Conservation (phyloP, 2,888 invertebrate species). For the Drosophila lutescens region DNA sequence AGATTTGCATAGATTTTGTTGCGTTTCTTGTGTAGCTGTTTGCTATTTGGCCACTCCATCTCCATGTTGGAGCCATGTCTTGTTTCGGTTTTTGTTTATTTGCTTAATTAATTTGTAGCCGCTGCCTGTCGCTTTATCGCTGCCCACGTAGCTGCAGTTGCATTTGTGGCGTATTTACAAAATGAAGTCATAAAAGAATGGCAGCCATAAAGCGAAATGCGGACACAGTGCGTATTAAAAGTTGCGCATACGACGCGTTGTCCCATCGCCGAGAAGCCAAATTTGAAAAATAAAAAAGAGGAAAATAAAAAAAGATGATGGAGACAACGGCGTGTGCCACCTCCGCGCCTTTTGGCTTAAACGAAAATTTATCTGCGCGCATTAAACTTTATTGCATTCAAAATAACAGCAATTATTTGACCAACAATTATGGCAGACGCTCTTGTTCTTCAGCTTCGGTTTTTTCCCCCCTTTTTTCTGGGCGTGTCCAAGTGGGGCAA, state of each 20-base stretch:
- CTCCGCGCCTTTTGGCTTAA: conserved; percentile 63
- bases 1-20: conserved; percentile 67
- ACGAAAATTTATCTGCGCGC: conserved; percentile 76
- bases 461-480: conserved; percentile 1
- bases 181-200: conserved; percentile 72
- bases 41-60: conserved; percentile 37
- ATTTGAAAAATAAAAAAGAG: neutral
- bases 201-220: conserved; percentile 56
- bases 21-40: conserved; percentile 3
- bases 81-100: conserved; percentile 52
- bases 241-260: conserved; percentile 69
- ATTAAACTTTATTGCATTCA: conserved; percentile 72
- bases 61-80: conserved; percentile 30
- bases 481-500: conserved; percentile 49
- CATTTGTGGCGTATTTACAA: conserved; percentile 51
- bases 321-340: conserved; percentile 32
- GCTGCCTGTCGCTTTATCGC: conserved; percentile 65
- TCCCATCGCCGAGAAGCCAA: conserved; percentile 1
- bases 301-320: conserved; percentile 1
- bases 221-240: conserved; percentile 55
- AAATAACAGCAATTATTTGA: conserved; percentile 73
- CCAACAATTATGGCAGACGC: conserved; percentile 66
- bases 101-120: conserved; percentile 74
- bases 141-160: conserved; percentile 63
- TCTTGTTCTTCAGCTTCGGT: conserved; percentile 8